Evolutionary conservation across 2,113 vertebrate genomes (phyloP).

Genomic region (Excalfactoria chinensis): DNA sequence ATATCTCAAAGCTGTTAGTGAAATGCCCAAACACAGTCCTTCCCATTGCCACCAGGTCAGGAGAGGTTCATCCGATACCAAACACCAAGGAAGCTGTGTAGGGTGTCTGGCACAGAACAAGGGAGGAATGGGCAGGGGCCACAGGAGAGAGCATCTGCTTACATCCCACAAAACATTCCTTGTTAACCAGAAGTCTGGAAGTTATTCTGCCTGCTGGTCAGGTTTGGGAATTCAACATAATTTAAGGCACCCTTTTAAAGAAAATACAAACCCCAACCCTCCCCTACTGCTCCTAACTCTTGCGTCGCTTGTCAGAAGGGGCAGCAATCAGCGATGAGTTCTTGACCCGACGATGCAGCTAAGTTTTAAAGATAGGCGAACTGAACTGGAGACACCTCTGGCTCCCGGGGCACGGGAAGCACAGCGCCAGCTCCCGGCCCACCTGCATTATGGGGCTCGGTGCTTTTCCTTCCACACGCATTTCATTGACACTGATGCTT

Average conservation of each 20-base stretch:
- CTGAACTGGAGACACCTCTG: neutral
- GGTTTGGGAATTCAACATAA: slow-evolving; percentile 62
- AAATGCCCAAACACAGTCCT: neutral
- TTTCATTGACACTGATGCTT: slow-evolving; percentile 38
- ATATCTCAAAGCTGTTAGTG: neutral
- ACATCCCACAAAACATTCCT: slow-evolving; percentile 72
- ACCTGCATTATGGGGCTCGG: neutral
- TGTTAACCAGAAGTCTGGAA: slow-evolving; percentile 56
- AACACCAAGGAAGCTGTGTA: slow-evolving; percentile 4
- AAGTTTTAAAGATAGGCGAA: slow-evolving; percentile 47
- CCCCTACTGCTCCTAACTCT: neutral
- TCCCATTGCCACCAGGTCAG: neutral
- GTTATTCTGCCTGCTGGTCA: slow-evolving; percentile 74
- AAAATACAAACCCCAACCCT: neutral
- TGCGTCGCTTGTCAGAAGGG: slow-evolving; percentile 22
- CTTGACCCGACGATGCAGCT: neutral
- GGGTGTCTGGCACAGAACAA: neutral
- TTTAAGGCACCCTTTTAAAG: slow-evolving; percentile 31
- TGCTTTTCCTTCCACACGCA: neutral
- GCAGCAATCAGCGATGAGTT: neutral
- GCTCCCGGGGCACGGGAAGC: neutral
- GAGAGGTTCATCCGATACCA: slow-evolving; percentile 44
- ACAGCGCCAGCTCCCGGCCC: neutral
- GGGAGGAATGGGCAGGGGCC: slow-evolving; percentile 5
- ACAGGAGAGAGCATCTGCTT: neutral